Evolutionary conservation across 1,140 invertebrate genomes (phyloP), one percentile per base, ranked within the genome.

Genomic region (Microplitis demolitor): DNA sequence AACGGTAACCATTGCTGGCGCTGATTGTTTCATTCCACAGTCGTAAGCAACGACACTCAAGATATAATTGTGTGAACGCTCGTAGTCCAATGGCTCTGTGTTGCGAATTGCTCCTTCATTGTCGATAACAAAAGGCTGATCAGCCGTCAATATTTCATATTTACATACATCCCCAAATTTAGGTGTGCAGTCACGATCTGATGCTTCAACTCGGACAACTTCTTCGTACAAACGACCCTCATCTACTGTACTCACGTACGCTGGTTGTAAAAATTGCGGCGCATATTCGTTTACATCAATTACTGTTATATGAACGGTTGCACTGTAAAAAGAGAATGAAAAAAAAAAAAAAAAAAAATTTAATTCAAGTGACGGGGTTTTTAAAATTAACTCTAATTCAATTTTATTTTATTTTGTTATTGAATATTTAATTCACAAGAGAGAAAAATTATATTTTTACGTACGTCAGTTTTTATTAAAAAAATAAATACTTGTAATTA

Each of bases 21-120:
- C 90, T 1, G 92, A 93, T 80, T 93, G 91, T 81, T 95, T 96
- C 93, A 96, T 97, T 13, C 96, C 96, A 82, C 97, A 98, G 83
- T 98, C 97, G 82, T 96, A 97, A 0, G 97, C 97, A n/a, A 97
- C 95, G 39, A 98, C 96, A 11, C 93, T 95, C n/a, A 99, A 88
- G 74, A 98, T 98, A 85, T 98, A 96, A 86, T 98, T 99, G 86
- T 97, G 96, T 1, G 94, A 95, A 50, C 93, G 89, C 81, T 95
- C 94, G 86, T 97, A 98, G 70, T 97, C 95, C 75, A 99, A 85
- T 0, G 95, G 93, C 79, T 96, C 95, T 2, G 95, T 98, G 84
- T 98, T 98, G 58, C 93, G 91, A 67, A 99, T 95, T 9, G 93
- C 92, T 69, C 96, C 96, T 82, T 97, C 94, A 79, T 95, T 94